These are phyloP conservation scores for Plumapathes pennacea DNA, from an alignment of 92 coral and sea anemone species.

Conservation along the genomic window DNA sequence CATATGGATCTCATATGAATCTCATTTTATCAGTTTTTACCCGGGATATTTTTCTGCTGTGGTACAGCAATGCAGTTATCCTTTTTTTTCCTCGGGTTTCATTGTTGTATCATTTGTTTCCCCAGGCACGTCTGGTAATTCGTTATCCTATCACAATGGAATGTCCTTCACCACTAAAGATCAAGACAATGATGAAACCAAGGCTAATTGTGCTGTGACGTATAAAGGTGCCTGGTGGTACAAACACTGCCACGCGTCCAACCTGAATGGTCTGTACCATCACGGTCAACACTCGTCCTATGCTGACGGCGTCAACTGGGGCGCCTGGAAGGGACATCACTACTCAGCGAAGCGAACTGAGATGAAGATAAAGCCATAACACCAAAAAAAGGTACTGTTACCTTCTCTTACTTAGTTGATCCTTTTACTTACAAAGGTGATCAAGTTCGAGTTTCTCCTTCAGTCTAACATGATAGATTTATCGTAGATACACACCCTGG, in stretches of 20 bases:
- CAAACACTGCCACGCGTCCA: slow-evolving; percentile 37
- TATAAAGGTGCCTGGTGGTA: slow-evolving; percentile 65
- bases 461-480: no score
- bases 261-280: slow-evolving; percentile 48
- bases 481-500: no score
- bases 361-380: slow-evolving; percentile 51
- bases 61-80: no score
- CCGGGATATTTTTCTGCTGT: no score
- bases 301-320: slow-evolving; percentile 62
- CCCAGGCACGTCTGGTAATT: slow-evolving; percentile 49
- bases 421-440: no score
- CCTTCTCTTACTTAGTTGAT: no score
- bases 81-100: no score
- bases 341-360: slow-evolving; percentile 42
- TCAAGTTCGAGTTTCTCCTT: no score
- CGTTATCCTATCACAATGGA: slow-evolving; percentile 47
- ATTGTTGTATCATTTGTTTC: no score
- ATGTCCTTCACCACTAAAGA: slow-evolving; percentile 53
- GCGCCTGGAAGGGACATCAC: slow-evolving; percentile 49
- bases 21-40: no score
- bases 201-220: slow-evolving; percentile 44
- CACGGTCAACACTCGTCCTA: slow-evolving; percentile 45
- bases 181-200: slow-evolving; percentile 39
- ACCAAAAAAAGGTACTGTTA: no score
- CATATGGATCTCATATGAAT: no score